phyloP scores from a whole-genome alignment of 2,797 vertebrate species.

The Natrix natrix region DNA sequence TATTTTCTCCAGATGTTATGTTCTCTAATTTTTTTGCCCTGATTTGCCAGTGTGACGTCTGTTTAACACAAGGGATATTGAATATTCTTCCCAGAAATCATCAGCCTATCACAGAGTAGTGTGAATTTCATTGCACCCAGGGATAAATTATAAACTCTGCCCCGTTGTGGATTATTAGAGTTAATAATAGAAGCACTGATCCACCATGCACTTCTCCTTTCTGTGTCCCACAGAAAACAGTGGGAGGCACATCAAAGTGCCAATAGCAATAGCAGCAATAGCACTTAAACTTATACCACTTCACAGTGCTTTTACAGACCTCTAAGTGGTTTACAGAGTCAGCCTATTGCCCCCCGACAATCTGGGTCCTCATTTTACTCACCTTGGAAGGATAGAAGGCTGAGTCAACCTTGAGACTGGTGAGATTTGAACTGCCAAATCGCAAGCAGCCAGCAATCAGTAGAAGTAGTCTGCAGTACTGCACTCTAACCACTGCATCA shows the following conservation, averaged over 20 bases:
- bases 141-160: neutral
- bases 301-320: too few species aligned
- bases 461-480: too few species aligned
- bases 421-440: too few species aligned
- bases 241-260: neutral
- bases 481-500: too few species aligned
- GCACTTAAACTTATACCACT: too few species aligned
- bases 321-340: too few species aligned
- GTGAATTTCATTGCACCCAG: neutral
- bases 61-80: neutral
- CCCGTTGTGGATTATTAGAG: neutral
- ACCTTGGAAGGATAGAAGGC: too few species aligned
- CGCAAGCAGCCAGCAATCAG: too few species aligned
- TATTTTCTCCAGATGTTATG: neutral
- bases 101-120: neutral
- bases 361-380: too few species aligned
- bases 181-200: neutral
- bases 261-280: too few species aligned
- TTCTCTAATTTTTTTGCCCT: neutral
- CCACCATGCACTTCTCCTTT: neutral
- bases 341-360: too few species aligned
- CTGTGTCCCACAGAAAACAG: neutral
- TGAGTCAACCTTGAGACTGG: too few species aligned
- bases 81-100: neutral
- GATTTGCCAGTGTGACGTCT: neutral